Percentiles rank a stretch among this genome's conserved stretches.
phyloP scores from a whole-genome alignment of 1,140 invertebrate species.

The fruit fly (Drosophila melanogaster) region Release_6_plus_ISO1_MT NT_033777.3:14647001-14647500 shows the following conservation, averaged over 20 bases:
- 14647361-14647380: not conserved
- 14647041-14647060: conserved; percentile 47
- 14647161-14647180: conserved; percentile 19
- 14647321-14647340: not conserved
- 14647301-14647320: conserved; percentile 3
- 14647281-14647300: conserved; percentile 30
- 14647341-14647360: conserved; percentile 1
- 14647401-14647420: conserved; percentile 11
- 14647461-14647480: conserved; percentile 11
- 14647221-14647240: conserved; percentile 28
- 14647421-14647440: conserved; percentile 8
- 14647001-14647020: conserved; percentile 37
- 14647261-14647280: conserved; percentile 63
- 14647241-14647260: conserved; percentile 75
- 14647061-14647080: conserved; percentile 10
- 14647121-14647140: conserved; percentile 9
- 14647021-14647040: conserved; percentile 26
- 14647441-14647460: conserved; percentile 30
- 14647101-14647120: conserved; percentile 5
- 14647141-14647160: conserved; percentile 15
- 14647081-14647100: not conserved
- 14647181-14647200: conserved; percentile 39
- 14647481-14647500: conserved; percentile 26
- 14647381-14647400: conserved; percentile 2
- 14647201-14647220: conserved; percentile 11